Evolutionary conservation across 1,140 invertebrate species (phyloP).

Genomic region (Papilio machaon): DNA sequence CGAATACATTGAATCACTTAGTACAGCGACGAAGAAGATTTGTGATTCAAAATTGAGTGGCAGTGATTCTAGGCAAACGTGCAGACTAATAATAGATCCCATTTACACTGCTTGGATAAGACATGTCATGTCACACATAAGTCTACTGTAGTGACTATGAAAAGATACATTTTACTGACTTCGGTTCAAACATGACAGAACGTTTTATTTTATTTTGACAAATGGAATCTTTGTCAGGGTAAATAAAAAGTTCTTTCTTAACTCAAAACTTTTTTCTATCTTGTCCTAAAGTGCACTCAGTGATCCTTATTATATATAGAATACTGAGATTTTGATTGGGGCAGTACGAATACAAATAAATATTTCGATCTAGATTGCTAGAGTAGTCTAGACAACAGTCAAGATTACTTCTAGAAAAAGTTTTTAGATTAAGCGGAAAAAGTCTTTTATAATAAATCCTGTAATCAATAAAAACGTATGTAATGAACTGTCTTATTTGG

Average conservation of each 20-base stretch:
- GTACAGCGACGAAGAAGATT: background rate
- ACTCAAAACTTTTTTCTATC: background rate
- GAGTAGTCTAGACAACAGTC: too few species aligned
- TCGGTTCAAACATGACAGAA: background rate
- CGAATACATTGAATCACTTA: background rate
- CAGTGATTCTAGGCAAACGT: background rate
- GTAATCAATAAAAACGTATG: conserved; percentile 27
- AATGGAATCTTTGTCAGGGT: too few species aligned
- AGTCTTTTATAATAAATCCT: background rate
- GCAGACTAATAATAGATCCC: background rate
- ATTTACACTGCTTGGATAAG: background rate
- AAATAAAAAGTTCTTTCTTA: background rate
- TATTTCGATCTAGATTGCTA: too few species aligned
- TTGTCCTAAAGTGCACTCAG: background rate
- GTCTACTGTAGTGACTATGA: background rate
- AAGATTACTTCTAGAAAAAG: too few species aligned
- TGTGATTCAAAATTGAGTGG: background rate
- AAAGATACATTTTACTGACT: background rate
- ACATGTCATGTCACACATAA: too few species aligned
- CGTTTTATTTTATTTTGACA: too few species aligned
- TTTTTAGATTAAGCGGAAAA: background rate
- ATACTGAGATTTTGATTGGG: too few species aligned
- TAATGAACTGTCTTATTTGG: conserved; percentile 44
- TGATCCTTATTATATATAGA: too few species aligned
- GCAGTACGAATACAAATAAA: too few species aligned